phyloP scores from a whole-genome alignment of 2,888 invertebrate genomes.

The Drosophila acutilabella region DNA sequence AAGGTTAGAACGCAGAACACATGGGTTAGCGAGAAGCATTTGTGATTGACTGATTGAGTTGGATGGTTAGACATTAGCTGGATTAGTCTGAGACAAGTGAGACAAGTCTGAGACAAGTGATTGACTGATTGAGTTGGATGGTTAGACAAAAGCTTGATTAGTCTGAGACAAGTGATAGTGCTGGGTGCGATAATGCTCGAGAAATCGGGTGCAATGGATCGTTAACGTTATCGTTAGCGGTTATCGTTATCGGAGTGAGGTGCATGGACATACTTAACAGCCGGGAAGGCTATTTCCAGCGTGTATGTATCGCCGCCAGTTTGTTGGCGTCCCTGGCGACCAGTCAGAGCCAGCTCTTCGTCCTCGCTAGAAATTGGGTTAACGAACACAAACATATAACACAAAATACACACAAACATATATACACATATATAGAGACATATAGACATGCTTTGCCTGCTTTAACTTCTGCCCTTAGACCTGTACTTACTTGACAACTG shows the following conservation, averaged over 20 bases:
- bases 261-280: constrained; percentile 91
- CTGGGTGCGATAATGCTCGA: constrained; percentile 63
- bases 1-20: constrained; percentile 57
- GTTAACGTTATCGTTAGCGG: constrained; percentile 21
- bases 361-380: constrained; percentile 80
- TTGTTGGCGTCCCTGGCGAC: constrained; percentile 93
- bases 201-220: constrained; percentile 52
- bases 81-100: constrained; percentile 61
- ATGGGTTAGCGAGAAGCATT: constrained; percentile 65
- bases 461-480: not conserved
- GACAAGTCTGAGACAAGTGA: too few species aligned
- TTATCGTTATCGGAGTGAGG: constrained; percentile 21
- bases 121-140: constrained; percentile 25
- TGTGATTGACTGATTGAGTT: constrained; percentile 16
- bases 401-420: constrained; percentile 48
- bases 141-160: constrained; percentile 46
- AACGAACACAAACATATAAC: constrained; percentile 72
- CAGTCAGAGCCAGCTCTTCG: constrained; percentile 75
- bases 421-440: constrained; percentile 27
- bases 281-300: constrained; percentile 96
- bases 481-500: constrained; percentile 92
- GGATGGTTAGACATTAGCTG: constrained; percentile 34
- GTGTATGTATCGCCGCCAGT: constrained; percentile 93
- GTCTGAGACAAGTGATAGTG: constrained; percentile 60
- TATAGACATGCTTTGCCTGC: constrained; percentile 40